A percentile compares a stretch with the other conserved stretches of the same genome.
Conservation (phyloP, 2,113 vertebrate genomes). For the Hipposideros armiger region DNA sequence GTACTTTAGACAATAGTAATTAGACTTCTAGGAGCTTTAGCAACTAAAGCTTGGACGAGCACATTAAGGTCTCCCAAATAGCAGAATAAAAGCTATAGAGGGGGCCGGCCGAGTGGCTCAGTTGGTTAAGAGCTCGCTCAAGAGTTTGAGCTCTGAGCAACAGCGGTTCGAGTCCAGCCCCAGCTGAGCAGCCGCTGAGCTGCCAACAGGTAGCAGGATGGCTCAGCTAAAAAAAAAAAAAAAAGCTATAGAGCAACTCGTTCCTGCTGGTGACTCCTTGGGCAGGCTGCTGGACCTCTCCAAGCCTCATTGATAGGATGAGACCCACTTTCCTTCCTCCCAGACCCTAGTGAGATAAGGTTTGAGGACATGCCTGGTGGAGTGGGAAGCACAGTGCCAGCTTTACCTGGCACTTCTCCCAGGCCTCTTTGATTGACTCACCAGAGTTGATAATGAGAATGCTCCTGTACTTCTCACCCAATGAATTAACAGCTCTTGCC, state of each 20-base stretch:
- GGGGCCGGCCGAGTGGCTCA: too few species aligned
- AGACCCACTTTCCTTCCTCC: neutral
- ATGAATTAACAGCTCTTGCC: neutral
- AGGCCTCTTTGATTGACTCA: neutral
- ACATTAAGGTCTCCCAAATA: constrained; percentile 3
- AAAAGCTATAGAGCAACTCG: neutral
- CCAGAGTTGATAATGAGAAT: neutral
- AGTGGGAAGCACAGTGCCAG: neutral
- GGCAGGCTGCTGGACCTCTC: neutral
- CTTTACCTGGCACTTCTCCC: neutral
- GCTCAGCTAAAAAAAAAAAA: too few species aligned
- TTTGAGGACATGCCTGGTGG: neutral
- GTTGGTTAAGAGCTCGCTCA: too few species aligned
- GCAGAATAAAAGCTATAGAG: constrained; percentile 1
- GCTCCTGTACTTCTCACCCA: neutral
- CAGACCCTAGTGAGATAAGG: neutral
- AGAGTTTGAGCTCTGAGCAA: too few species aligned
- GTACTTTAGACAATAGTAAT: constrained; percentile 75
- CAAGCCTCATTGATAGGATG: neutral
- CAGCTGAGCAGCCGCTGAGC: too few species aligned
- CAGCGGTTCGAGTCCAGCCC: too few species aligned
- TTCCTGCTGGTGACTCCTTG: neutral
- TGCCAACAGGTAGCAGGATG: too few species aligned
- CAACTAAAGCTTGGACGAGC: constrained; percentile 52
- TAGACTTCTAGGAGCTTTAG: constrained; percentile 67